Evolutionary conservation across 2,888 invertebrate species (phyloP).

Genomic region (Volucella inflata): DNA sequence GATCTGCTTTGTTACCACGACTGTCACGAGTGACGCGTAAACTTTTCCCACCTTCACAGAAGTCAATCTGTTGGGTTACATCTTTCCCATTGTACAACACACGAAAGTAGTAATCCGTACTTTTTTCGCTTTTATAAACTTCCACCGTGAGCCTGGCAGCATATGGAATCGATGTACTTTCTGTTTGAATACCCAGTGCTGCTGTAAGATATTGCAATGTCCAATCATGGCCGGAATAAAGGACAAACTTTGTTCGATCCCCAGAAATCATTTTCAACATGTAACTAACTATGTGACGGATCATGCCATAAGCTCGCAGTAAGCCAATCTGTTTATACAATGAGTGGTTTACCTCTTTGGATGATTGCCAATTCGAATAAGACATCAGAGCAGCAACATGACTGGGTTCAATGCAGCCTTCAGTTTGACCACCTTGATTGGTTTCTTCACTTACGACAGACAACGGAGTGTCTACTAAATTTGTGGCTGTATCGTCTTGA

Average conservation of each 20-base stretch:
- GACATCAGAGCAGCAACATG: constrained; percentile 92
- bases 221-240: constrained; percentile 96
- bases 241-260: constrained; percentile 88
- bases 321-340: constrained; percentile 88
- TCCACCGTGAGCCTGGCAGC: constrained; percentile 95
- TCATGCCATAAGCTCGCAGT: constrained; percentile 91
- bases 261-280: constrained; percentile 92
- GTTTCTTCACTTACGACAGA: constrained; percentile 78
- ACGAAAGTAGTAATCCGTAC: constrained; percentile 90
- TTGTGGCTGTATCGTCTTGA: constrained; percentile 81
- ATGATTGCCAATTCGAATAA: constrained; percentile 92
- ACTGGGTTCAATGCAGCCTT: constrained; percentile 87
- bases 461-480: constrained; percentile 74
- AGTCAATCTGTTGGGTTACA: constrained; percentile 91
- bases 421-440: constrained; percentile 73
- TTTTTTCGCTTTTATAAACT: constrained; percentile 89
- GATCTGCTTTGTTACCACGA: constrained; percentile 85
- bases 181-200: constrained; percentile 88
- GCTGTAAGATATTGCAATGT: constrained; percentile 93
- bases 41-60: constrained; percentile 88
- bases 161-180: constrained; percentile 89
- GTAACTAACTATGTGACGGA: constrained; percentile 91
- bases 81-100: constrained; percentile 94
- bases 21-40: constrained; percentile 85
- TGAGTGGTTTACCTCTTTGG: constrained; percentile 85